Conservation (phyloP, 1,140 invertebrate genomes). For the Drosophila auraria region DNA sequence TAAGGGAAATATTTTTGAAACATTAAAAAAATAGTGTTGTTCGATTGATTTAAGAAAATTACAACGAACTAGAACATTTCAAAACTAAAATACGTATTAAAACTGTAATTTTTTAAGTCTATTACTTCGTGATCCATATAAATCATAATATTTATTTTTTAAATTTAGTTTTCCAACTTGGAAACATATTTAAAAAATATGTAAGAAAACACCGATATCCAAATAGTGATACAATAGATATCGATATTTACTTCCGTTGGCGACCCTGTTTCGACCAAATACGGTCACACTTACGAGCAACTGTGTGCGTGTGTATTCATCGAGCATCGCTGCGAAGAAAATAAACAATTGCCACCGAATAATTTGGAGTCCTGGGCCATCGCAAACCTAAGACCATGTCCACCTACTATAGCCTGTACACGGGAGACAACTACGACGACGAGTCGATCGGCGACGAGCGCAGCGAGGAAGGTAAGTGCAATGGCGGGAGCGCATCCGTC, state of each 20-base stretch:
- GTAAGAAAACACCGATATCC: too few relatives aligned
- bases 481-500: slow-evolving; percentile 1
- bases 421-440: slow-evolving; percentile 68
- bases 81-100: too few relatives aligned
- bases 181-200: too few relatives aligned
- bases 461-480: slow-evolving; percentile 68
- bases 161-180: too few relatives aligned
- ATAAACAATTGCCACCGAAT: slow-evolving; percentile 14
- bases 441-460: slow-evolving; percentile 74
- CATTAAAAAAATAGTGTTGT: too few relatives aligned
- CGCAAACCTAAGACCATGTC: slow-evolving; percentile 34
- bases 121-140: too few relatives aligned
- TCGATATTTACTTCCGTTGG: background rate
- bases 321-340: slow-evolving; percentile 9
- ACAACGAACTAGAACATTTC: too few relatives aligned
- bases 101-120: too few relatives aligned
- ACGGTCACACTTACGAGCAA: slow-evolving; percentile 10
- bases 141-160: too few relatives aligned
- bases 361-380: background rate
- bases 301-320: slow-evolving; percentile 38
- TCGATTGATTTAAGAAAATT: too few relatives aligned
- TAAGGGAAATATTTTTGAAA: too few relatives aligned
- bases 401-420: slow-evolving; percentile 60
- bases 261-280: background rate
- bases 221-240: too few relatives aligned